phyloP scores from a whole-genome alignment of 2,113 vertebrate species.

The Glareola pratincola region DNA sequence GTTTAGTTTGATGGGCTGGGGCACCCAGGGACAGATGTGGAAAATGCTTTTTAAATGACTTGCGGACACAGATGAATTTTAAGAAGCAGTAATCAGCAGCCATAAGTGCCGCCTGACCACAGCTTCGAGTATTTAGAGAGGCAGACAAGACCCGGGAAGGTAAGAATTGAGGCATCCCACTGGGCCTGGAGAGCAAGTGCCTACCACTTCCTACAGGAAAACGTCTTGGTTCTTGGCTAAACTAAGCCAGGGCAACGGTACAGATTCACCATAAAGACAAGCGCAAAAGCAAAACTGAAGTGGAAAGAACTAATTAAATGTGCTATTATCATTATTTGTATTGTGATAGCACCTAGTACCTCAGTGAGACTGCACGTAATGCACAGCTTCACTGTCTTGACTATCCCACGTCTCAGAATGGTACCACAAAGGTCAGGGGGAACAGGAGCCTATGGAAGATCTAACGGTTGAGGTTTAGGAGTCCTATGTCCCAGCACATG shows the following conservation, averaged over 20 bases:
- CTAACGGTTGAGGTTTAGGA: neutral
- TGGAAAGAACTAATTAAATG: neutral
- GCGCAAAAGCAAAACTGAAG: neutral
- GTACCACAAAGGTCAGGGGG: neutral
- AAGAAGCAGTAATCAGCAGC: slow-evolving; percentile 64
- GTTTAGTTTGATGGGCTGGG: slow-evolving; percentile 27
- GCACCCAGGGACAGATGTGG: slow-evolving; percentile 43
- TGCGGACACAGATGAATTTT: slow-evolving; percentile 54
- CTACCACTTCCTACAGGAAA: neutral
- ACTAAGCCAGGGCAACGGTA: neutral
- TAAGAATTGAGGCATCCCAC: neutral
- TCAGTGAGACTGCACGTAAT: neutral
- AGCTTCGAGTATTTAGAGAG: slow-evolving; percentile 15
- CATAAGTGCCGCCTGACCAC: neutral
- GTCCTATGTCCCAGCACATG: neutral
- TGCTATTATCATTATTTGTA: neutral
- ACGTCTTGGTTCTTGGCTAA: neutral
- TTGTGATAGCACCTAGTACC: neutral
- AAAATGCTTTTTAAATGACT: slow-evolving; percentile 52
- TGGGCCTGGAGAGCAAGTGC: neutral
- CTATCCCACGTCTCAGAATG: neutral
- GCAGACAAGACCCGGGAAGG: slow-evolving; percentile 1
- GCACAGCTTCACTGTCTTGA: neutral
- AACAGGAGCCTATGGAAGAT: neutral
- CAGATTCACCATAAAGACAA: neutral